Base-by-base conservation (phyloP, 1,140 invertebrate genomes). In the Contarinia nasturtii region DNA sequence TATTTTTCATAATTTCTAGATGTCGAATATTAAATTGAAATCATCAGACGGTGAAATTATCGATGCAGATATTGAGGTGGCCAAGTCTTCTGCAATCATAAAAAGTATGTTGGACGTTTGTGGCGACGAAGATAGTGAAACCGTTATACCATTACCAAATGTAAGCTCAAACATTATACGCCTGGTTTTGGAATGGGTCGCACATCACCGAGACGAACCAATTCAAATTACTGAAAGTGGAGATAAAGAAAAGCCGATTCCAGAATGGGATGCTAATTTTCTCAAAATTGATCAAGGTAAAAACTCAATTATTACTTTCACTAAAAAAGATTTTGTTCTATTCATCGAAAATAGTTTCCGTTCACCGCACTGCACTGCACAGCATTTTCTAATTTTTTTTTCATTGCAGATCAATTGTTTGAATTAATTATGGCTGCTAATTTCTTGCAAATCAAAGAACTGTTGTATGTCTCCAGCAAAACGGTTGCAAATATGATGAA, bases 401-500 rank as follows among this genome's bases (percentile, higher is more conserved):
- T n/a, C n/a, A n/a, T n/a, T n/a, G n/a, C n/a, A n/a, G n/a, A n/a
- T n/a, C n/a, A n/a, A n/a, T 67, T 98, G 1, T 98, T 98, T 64
- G 93, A 97, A 69, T 67, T 98, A 12, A 98, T 86, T 50, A 61
- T 84, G 70, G 93, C 94, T 37, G 95, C n/a, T n/a, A n/a, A n/a
- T n/a, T n/a, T n/a, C n/a, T 95, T 98, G 54, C 95, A 98, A 61
- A 98, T 98, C 49, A 96, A 97, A 66, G 85, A 94, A 3, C 71
- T 98, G 20, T 64, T 98, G 42, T 93, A 98, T 68, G 91, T 98
- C 0, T 96, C 93, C 0, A 98, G 94, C 68, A 98, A 98, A 68
- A 98, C 93, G 0, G 95, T 98, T 14, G 96, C 95, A 7, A 98
- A 98, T 65, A 96, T 96, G 92, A 95, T 96, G 44, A 96, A 95